Conservation (phyloP, 2,888 invertebrate species). For the Frankliniella fusca region DNA sequence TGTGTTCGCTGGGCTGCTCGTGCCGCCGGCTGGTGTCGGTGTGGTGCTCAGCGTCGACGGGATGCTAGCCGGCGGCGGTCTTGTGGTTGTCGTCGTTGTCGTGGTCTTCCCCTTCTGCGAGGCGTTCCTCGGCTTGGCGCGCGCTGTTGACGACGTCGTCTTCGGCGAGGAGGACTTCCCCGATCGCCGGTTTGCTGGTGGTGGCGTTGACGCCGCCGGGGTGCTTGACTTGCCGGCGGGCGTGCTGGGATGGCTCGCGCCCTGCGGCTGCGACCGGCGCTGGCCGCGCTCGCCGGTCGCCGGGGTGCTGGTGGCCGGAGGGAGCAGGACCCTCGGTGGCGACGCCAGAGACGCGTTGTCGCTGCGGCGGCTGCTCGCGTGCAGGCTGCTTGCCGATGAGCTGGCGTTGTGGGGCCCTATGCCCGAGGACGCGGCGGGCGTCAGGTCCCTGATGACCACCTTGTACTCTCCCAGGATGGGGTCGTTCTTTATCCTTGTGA, state of each 20-base stretch:
- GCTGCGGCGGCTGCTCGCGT: not conserved
- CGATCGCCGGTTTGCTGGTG: not conserved
- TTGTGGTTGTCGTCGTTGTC: not conserved
- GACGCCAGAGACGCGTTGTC: not conserved
- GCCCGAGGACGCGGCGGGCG: slow-evolving; percentile 5
- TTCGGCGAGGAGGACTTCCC: not conserved
- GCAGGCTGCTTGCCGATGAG: not conserved
- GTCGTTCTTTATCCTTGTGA: not conserved
- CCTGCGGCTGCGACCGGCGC: not conserved
- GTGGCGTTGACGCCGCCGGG: not conserved
- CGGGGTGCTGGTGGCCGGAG: not conserved
- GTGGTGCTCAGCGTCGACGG: not conserved
- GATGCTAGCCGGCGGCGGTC: not conserved
- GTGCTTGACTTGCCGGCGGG: not conserved
- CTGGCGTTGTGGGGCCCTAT: not conserved
- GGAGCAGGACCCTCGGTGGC: no score
- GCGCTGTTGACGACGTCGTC: not conserved
- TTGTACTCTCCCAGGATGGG: slow-evolving; percentile 12
- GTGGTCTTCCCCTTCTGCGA: not conserved
- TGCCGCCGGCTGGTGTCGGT: not conserved
- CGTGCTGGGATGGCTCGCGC: not conserved
- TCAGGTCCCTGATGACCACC: slow-evolving; percentile 17
- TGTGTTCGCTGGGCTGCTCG: not conserved
- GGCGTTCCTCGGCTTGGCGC: not conserved
- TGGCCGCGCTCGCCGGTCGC: not conserved